Conservation (phyloP, 2,888 invertebrate genomes). For the Torymus texanus region DNA sequence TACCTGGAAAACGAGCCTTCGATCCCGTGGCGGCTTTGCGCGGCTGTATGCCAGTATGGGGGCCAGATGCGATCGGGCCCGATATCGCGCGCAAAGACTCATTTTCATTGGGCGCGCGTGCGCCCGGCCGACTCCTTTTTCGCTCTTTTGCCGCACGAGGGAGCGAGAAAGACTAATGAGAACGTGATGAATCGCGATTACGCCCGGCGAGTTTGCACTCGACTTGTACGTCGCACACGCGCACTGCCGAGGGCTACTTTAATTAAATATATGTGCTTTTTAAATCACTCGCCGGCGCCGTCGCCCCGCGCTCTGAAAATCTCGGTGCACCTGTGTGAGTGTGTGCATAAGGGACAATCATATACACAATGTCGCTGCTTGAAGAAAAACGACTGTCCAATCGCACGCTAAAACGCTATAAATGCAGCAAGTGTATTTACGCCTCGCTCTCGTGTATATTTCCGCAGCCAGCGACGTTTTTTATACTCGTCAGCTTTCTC, state of each 20-base stretch:
- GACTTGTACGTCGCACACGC: slow-evolving; percentile 6
- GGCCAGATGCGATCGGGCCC: slow-evolving; percentile 47
- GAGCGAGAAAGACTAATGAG: slow-evolving; percentile 55
- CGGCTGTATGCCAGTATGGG: background rate
- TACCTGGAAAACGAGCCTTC: slow-evolving; percentile 61
- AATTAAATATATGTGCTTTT: slow-evolving; percentile 61
- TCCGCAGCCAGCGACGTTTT: slow-evolving; percentile 11
- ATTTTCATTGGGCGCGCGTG: slow-evolving; percentile 51
- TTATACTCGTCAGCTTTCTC: slow-evolving; percentile 9
- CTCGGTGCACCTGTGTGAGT: slow-evolving; percentile 31
- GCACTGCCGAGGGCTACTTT: slow-evolving; percentile 46
- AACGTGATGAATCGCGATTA: slow-evolving; percentile 57
- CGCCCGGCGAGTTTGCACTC: slow-evolving; percentile 35
- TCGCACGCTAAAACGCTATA: slow-evolving; percentile 42
- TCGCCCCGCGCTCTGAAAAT: slow-evolving; percentile 28
- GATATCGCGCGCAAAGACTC: slow-evolving; percentile 56
- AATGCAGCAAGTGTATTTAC: slow-evolving; percentile 36
- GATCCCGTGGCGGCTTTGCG: slow-evolving; percentile 30
- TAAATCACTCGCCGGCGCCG: slow-evolving; percentile 55
- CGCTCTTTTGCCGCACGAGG: slow-evolving; percentile 25
- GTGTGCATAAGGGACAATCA: slow-evolving; percentile 19
- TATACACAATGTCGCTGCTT: slow-evolving; percentile 31
- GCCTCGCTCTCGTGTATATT: slow-evolving; percentile 1
- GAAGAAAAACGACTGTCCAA: background rate
- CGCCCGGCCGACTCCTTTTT: slow-evolving; percentile 28